Evolutionary conservation across 2,113 vertebrate species (phyloP).

Genomic region (Pseudopodoces humilis): DNA sequence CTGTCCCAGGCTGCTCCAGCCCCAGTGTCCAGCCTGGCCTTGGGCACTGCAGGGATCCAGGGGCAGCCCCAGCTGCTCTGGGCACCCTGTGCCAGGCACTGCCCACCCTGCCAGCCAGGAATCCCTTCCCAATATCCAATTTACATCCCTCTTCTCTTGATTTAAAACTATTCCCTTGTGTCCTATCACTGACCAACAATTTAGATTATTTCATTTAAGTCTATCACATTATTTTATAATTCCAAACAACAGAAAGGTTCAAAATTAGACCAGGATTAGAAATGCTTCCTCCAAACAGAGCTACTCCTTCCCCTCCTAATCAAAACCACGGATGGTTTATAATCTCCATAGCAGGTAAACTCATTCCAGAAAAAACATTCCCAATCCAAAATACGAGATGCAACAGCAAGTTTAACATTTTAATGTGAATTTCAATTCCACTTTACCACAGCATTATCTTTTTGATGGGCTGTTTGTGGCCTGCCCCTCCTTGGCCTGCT

Average conservation of each 20-base stretch:
- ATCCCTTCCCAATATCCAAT: not conserved
- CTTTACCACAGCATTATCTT: not conserved
- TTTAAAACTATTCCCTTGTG: not conserved
- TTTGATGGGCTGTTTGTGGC: not conserved
- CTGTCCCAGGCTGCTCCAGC: too few species aligned
- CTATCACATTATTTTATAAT: not conserved
- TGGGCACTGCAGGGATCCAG: not conserved
- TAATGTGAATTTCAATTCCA: not conserved
- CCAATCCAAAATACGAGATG: not conserved
- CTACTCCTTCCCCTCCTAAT: not conserved
- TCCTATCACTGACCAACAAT: not conserved
- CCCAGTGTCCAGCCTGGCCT: not conserved
- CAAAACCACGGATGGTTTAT: not conserved
- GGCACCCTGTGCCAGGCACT: not conserved
- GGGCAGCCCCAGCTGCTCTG: not conserved
- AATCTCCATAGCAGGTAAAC: not conserved
- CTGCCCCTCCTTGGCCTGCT: not conserved
- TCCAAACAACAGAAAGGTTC: not conserved
- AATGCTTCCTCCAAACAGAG: slow-evolving; percentile 15
- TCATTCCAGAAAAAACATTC: slow-evolving; percentile 7
- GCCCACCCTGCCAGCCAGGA: rapidly evolving
- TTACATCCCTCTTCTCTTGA: not conserved
- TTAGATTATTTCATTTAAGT: not conserved
- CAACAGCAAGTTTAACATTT: not conserved
- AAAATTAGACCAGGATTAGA: not conserved